Conservation (phyloP, 1,140 invertebrate genomes). For the Drosophila kanapiae region DNA sequence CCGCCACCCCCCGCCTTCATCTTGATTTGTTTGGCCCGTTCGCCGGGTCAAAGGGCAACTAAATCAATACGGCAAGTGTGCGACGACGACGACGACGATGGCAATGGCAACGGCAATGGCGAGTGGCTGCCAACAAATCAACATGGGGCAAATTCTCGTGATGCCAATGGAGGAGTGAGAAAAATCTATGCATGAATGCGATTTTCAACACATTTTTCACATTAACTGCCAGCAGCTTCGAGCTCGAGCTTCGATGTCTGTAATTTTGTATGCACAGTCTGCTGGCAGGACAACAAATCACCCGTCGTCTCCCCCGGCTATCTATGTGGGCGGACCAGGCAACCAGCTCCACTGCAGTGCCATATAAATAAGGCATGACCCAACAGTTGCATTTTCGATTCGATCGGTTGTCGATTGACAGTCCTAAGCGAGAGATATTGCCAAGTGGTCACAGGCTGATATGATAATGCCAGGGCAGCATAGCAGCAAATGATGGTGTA, state of each 20-base stretch:
- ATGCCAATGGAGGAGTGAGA: constrained; percentile 13
- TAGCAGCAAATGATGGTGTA: no score
- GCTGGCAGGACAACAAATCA: constrained; percentile 79
- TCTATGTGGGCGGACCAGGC: constrained; percentile 7
- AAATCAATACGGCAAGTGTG: constrained; percentile 63
- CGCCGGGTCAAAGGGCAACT: constrained; percentile 45
- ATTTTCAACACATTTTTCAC: constrained; percentile 79
- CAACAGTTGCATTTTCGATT: constrained; percentile 60
- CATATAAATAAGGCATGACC: constrained; percentile 68
- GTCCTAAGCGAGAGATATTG: constrained; percentile 53
- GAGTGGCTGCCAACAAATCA: constrained; percentile 58
- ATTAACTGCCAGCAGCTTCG: constrained; percentile 66
- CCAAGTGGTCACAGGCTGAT: constrained; percentile 33
- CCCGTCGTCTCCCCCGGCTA: constrained; percentile 10
- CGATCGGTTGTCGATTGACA: constrained; percentile 66
- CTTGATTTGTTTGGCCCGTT: constrained; percentile 64
- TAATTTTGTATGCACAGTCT: constrained; percentile 81
- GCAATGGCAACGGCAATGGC: constrained; percentile 13
- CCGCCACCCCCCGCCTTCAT: background rate
- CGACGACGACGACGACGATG: constrained; percentile 17
- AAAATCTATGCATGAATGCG: constrained; percentile 76
- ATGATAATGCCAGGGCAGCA: constrained; percentile 36
- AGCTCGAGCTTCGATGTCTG: constrained; percentile 50
- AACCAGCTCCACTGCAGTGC: constrained; percentile 31
- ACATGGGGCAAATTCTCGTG: constrained; percentile 19